Conservation (phyloP, 2,888 invertebrate genomes). For the Amphipyra tragopoginis region DNA sequence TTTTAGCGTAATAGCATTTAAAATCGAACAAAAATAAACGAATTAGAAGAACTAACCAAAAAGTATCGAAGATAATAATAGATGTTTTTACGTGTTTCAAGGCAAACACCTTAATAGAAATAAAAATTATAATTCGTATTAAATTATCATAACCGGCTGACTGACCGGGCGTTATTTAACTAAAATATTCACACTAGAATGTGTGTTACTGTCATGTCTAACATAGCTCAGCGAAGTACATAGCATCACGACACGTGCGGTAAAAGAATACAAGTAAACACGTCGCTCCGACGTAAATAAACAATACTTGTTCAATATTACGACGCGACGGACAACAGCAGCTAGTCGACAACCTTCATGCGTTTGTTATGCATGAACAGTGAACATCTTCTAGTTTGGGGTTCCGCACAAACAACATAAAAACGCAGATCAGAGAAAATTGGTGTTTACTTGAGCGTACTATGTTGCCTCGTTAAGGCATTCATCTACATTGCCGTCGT, state of each 20-base stretch:
- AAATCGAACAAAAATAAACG: slow-evolving; percentile 15
- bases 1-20: slow-evolving; percentile 6
- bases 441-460: neutral
- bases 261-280: slow-evolving; percentile 40
- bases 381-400: slow-evolving; percentile 28
- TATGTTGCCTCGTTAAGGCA: neutral
- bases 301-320: slow-evolving; percentile 50
- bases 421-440: slow-evolving; percentile 7
- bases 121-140: slow-evolving; percentile 19
- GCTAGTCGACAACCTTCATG: slow-evolving; percentile 47
- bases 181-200: slow-evolving; percentile 34
- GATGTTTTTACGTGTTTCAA: slow-evolving; percentile 30
- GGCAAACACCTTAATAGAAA: slow-evolving; percentile 35
- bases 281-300: slow-evolving; percentile 41
- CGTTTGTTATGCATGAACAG: slow-evolving; percentile 31
- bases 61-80: slow-evolving; percentile 21
- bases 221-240: slow-evolving; percentile 9
- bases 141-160: slow-evolving; percentile 44
- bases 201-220: slow-evolving; percentile 13
- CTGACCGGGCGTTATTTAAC: slow-evolving; percentile 11
- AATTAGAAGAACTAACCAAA: slow-evolving; percentile 11
- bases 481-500: too few species aligned
- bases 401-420: slow-evolving; percentile 5
- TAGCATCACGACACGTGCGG: slow-evolving; percentile 17
- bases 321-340: slow-evolving; percentile 22